Base-by-base conservation (phyloP, 2,113 vertebrate species). In the Alaudala cheleensis region DNA sequence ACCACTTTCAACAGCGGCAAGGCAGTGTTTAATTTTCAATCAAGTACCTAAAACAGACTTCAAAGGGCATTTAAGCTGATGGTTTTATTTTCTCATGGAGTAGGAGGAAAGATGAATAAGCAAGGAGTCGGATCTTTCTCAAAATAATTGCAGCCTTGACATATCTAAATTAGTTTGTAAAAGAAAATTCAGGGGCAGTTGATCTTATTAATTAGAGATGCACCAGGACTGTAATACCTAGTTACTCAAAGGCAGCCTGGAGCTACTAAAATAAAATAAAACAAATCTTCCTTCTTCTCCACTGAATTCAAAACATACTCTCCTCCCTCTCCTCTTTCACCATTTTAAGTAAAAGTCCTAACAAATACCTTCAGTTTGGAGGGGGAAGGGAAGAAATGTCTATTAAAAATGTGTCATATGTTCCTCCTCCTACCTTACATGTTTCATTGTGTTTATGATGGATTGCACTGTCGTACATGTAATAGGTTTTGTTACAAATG, bases 121-220 rank as follows among this genome's bases (percentile, higher is more conserved):
- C 81, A 65, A 92, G 97, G 96, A 98, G 92, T 82, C 97, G 95
- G 94, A 97, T 98, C 97, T 97, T 97, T 98, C 97, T 97, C 97
- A 97, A 97, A 98, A 98, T 98, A 98, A 98, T 97, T 98, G 96
- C 96, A 96, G 92, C 82, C 88, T 95, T 98, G 97, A 97, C 98
- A 96, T 97, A 97, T 91, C 97, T 98, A 98, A 98, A 98, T 98
- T 97, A 97, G 96, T 98, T 98, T 97, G 95, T 96, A 97, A 97
- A 98, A 98, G 97, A 98, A 98, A 98, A 97, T 98, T 81, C 95
- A 95, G 97, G 96, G 93, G 96, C 97, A 97, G 96, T 97, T 97
- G 97, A 97, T 98, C 96, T 97, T 98, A 98, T 97, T 98, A 98
- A 98, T 98, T 98, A 97, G 97, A 97, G 96, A 96, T 96, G 94